Evolutionary conservation across 2,888 invertebrate species (phyloP).

Genomic region (Phorcus lineatus): DNA sequence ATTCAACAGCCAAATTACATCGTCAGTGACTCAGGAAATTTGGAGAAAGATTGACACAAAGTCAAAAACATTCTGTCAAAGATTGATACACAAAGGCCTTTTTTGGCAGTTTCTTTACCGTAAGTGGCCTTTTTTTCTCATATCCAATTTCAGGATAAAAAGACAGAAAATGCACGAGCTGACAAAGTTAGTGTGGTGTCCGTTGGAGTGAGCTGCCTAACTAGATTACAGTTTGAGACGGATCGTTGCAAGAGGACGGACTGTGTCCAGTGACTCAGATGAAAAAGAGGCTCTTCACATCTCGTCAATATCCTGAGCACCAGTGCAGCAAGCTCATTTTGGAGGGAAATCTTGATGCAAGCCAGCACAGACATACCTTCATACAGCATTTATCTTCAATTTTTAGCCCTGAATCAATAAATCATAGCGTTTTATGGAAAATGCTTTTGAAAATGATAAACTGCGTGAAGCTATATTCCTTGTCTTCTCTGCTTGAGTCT

Average conservation of each 20-base stretch:
- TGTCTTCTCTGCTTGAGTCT: conserved; percentile 8
- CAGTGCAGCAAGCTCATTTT: too few species aligned
- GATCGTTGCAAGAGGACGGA: too few species aligned
- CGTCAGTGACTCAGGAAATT: neutral
- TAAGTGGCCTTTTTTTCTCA: too few species aligned
- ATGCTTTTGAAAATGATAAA: neutral
- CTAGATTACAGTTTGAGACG: too few species aligned
- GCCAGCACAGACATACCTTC: neutral
- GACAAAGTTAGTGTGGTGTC: too few species aligned
- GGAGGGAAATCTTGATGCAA: neutral
- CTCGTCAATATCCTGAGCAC: too few species aligned
- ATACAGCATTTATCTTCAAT: neutral
- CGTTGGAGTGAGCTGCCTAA: too few species aligned
- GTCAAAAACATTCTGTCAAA: neutral
- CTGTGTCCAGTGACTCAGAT: too few species aligned
- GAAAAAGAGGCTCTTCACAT: too few species aligned
- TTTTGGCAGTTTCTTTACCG: too few species aligned
- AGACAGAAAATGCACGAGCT: too few species aligned
- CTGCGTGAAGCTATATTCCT: neutral
- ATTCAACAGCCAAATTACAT: neutral
- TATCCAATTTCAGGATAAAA: too few species aligned
- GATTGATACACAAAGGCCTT: neutral
- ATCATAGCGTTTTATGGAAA: neutral
- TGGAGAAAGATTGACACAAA: neutral
- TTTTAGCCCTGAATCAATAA: neutral